Evolutionary conservation across 2,797 vertebrate genomes (phyloP), one percentile per base, ranked within the genome.

Genomic region (Rhinichthys osculus): DNA sequence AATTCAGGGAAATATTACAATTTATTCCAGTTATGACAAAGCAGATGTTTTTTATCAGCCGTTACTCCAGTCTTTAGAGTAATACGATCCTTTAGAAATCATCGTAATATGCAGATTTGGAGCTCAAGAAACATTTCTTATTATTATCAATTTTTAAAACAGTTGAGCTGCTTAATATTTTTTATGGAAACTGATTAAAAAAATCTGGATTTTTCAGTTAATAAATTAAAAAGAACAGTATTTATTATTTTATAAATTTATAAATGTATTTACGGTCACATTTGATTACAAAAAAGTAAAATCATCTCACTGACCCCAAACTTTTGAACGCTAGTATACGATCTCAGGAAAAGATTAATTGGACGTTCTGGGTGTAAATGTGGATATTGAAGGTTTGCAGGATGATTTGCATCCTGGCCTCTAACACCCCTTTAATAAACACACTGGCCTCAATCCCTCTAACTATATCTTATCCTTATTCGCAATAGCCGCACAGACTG

Each of bases 391-490:
- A n/a, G 4, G 50, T 76, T 78, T 70, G 47, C 62, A 54, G 50
- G 2, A 74, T 73, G 47, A 86, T 89, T 86, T 88, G 91, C 89
- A 82, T 76, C 54, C 87, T 81, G 85, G 90, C 88, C 87, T 47
- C n/a, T 57, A 76, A 84, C 66, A 78, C 80, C 83, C 80, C 72
- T 85, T 78, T 93, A 89, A 74, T 88, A 86, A 66, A 81, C 27
- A 89, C 71, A 86, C 88, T 83, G 88, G 82, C 91, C 92, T 86
- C 88, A 93, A 92, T 94, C 92, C 89, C 83, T 89, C 86, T 82
- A 87, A 90, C 89, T 83, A 85, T 90, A 74, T 83, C 87, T 85
- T 89, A 88, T 90, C 70, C 35, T 73, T 71, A 88, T 85, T 90
- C 88, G 85, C 66, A 74, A 52, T 70, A 76, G 54, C 73, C 50